phyloP scores from a whole-genome alignment of 2,113 vertebrate genomes.

The Todiramphus chloris region DNA sequence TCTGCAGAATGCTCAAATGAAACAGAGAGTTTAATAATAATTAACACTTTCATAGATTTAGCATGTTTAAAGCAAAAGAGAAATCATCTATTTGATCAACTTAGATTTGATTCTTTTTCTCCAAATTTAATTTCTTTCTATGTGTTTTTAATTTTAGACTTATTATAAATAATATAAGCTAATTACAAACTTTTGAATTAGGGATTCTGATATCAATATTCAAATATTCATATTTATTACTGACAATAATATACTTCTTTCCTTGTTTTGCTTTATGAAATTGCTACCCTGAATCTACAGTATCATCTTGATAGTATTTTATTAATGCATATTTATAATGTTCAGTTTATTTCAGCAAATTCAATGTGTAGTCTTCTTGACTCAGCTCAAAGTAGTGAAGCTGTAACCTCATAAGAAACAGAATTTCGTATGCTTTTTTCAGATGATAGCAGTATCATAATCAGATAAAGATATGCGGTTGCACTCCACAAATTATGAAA shows the following conservation, averaged over 20 bases:
- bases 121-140: not conserved
- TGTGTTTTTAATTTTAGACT: not conserved
- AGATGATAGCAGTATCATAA: not conserved
- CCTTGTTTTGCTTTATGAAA: not conserved
- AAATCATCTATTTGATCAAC: not conserved
- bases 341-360: not conserved
- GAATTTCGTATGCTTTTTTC: not conserved
- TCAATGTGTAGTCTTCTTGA: not conserved
- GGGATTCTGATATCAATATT: not conserved
- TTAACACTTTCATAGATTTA: not conserved
- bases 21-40: not conserved
- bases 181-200: not conserved
- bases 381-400: not conserved
- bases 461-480: not conserved
- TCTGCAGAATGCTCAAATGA: not conserved
- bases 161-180: not conserved
- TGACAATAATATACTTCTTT: not conserved
- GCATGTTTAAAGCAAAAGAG: not conserved
- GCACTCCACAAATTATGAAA: not conserved
- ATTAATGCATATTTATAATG: not conserved
- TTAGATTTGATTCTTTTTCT: not conserved
- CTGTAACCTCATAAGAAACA: not conserved
- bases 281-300: not conserved
- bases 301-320: not conserved
- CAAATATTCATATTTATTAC: not conserved